phyloP scores from a whole-genome alignment of 2,797 vertebrate species.

The Distichodus sexfasciatus region DNA sequence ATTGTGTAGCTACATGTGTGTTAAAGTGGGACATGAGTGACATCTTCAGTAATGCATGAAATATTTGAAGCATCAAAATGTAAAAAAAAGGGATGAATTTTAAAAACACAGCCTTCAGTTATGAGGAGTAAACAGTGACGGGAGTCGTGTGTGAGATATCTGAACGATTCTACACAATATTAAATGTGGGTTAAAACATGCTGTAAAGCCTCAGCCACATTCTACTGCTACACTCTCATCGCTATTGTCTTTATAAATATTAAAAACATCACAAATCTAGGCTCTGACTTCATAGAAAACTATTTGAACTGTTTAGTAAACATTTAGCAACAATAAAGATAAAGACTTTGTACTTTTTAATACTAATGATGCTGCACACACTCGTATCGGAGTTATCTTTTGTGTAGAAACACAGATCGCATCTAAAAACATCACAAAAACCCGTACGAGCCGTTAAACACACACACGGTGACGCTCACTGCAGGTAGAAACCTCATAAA shows the following conservation, averaged over 20 bases:
- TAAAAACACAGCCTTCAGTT: too few species aligned
- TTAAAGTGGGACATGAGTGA: too few species aligned
- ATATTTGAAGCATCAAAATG: too few species aligned
- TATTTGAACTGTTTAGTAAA: constrained; percentile 68
- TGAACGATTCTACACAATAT: neutral
- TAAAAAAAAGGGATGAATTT: too few species aligned
- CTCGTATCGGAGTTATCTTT: constrained; percentile 20
- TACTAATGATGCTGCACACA: constrained; percentile 60
- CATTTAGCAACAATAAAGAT: constrained; percentile 74
- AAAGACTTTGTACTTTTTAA: constrained; percentile 47
- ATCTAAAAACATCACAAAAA: constrained; percentile 65
- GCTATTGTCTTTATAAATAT: constrained; percentile 60
- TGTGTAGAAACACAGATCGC: constrained; percentile 63
- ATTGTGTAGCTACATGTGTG: too few species aligned
- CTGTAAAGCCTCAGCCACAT: constrained; percentile 3
- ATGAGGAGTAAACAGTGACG: too few species aligned
- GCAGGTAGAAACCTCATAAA: constrained; percentile 55
- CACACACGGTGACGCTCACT: constrained; percentile 60
- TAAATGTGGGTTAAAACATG: constrained; percentile 18
- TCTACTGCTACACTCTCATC: constrained; percentile 14
- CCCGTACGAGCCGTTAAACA: constrained; percentile 63
- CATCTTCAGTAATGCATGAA: too few species aligned
- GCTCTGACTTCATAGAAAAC: constrained; percentile 72
- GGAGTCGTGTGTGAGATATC: too few species aligned
- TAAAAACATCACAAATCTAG: constrained; percentile 74